Conservation (phyloP, 2,888 invertebrate species). For the Callyntrura guangdongensis region DNA sequence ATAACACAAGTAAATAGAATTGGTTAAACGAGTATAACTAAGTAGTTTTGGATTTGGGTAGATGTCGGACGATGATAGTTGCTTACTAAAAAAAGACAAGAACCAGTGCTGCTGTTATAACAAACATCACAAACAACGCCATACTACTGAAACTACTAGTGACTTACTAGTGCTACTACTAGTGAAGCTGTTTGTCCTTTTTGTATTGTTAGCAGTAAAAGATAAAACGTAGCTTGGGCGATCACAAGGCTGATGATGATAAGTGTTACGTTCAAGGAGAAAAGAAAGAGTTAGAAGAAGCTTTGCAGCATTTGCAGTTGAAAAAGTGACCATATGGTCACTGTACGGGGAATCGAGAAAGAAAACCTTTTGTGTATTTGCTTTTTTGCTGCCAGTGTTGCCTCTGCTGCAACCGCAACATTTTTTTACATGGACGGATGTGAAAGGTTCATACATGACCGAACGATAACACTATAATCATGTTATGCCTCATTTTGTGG, state of each 20-base stretch:
- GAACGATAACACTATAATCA: slow-evolving; percentile 48
- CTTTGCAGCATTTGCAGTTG: slow-evolving; percentile 29
- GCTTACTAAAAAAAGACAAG: no score
- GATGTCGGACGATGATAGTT: not conserved
- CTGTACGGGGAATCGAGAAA: not conserved
- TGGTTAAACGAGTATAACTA: no score
- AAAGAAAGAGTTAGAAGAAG: slow-evolving; percentile 6
- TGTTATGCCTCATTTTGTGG: slow-evolving; percentile 33
- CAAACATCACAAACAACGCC: not conserved
- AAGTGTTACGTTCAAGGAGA: not conserved
- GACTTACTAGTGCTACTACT: no score
- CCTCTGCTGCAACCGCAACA: not conserved
- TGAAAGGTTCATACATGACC: slow-evolving; percentile 47
- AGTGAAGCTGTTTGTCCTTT: slow-evolving; percentile 22
- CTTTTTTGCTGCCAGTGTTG: no score
- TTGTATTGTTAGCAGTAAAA: slow-evolving; percentile 27
- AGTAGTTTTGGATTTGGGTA: not conserved
- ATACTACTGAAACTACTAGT: not conserved
- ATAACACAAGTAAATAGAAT: no score
- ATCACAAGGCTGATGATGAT: slow-evolving; percentile 23
- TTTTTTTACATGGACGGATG: slow-evolving; percentile 16
- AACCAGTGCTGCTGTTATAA: not conserved
- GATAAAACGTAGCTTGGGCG: no score
- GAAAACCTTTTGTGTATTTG: slow-evolving; percentile 42
- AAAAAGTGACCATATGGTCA: slow-evolving; percentile 65